Evolutionary conservation across 2,113 vertebrate genomes (phyloP).

Genomic region (Psilopogon haemacephalus): DNA sequence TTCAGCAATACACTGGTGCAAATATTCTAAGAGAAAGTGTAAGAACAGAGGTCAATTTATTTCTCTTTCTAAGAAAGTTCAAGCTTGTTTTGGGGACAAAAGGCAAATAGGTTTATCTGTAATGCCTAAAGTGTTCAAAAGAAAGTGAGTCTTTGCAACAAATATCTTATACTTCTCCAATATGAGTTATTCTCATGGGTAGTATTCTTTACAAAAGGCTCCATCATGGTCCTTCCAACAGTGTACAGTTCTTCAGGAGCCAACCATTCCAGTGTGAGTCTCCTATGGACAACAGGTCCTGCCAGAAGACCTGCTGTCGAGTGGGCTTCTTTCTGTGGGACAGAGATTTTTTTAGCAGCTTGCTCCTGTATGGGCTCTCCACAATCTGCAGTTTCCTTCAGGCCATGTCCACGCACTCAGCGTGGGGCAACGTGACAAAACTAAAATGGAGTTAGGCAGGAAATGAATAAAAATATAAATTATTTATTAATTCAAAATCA

Average conservation of each 20-base stretch:
- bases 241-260: not conserved
- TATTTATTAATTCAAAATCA: too few relatives aligned
- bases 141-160: not conserved
- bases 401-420: not conserved
- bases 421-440: too few relatives aligned
- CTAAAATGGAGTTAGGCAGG: too few relatives aligned
- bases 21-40: not conserved
- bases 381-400: not conserved
- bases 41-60: not conserved
- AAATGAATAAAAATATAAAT: too few relatives aligned
- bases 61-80: not conserved
- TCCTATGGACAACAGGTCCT: not conserved
- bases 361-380: rapidly evolving
- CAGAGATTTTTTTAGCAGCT: not conserved
- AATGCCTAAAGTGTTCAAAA: not conserved
- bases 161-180: not conserved
- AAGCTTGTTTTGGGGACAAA: not conserved
- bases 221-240: not conserved
- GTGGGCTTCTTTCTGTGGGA: not conserved
- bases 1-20: not conserved
- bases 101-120: not conserved
- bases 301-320: not conserved
- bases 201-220: not conserved
- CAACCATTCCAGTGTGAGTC: rapidly evolving
- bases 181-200: rapidly evolving